phyloP scores from a whole-genome alignment of 2,888 invertebrate genomes.

The Muschampia plurimacula region DNA sequence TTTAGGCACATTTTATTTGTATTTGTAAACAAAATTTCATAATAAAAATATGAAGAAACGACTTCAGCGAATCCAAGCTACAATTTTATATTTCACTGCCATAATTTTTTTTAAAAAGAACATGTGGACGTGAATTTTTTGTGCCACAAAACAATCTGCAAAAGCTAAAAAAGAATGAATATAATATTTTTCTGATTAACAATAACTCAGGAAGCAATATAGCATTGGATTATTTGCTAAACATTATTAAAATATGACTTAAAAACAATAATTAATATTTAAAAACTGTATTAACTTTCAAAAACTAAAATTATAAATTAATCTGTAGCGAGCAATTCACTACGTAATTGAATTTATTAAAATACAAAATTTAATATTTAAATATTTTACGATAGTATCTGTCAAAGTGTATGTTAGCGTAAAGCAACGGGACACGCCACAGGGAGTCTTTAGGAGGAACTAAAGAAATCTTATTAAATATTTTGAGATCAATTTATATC shows the following conservation, averaged over 20 bases:
- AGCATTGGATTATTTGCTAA: too few relatives aligned
- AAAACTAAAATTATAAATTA: too few relatives aligned
- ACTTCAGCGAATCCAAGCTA: neutral
- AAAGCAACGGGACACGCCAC: conserved; percentile 62
- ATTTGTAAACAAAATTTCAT: conserved; percentile 11
- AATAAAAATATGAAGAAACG: neutral
- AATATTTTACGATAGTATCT: neutral
- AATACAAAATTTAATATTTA: neutral
- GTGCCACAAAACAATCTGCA: neutral
- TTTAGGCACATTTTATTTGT: conserved; percentile 19
- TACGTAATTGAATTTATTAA: neutral
- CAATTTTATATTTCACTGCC: neutral
- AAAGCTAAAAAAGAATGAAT: neutral
- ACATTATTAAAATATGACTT: too few relatives aligned
- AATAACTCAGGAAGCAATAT: too few relatives aligned
- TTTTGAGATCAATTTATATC: conserved; percentile 73
- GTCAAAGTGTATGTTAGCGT: conserved; percentile 51
- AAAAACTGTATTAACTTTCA: too few relatives aligned
- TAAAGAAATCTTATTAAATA: conserved; percentile 66
- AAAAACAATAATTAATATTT: too few relatives aligned
- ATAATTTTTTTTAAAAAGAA: too few relatives aligned
- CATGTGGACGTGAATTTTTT: too few relatives aligned
- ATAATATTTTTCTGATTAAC: too few relatives aligned
- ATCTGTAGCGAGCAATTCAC: too few relatives aligned
- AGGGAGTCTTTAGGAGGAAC: conserved; percentile 71